Evolutionary conservation across 2,113 vertebrate genomes (phyloP).

Genomic region (Menura novaehollandiae): DNA sequence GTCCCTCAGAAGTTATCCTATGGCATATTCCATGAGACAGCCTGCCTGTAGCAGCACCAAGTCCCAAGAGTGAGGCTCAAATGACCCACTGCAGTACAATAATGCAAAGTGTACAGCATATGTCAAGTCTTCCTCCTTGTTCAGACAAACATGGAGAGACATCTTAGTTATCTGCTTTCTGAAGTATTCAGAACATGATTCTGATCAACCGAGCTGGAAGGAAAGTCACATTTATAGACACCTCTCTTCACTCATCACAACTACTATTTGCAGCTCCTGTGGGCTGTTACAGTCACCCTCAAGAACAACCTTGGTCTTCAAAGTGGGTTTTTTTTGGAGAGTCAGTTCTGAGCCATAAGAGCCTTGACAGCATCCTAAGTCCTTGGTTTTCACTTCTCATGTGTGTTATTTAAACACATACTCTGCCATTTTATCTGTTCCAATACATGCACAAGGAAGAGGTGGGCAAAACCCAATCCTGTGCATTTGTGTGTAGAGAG

Average conservation of each 20-base stretch:
- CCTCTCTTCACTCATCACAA: neutral
- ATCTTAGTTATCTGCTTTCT: neutral
- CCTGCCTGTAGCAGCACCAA: neutral
- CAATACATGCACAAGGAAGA: neutral
- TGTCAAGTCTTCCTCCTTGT: neutral
- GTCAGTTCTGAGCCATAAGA: neutral
- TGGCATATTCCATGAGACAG: fast-evolving
- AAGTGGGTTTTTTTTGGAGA: neutral
- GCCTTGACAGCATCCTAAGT: neutral
- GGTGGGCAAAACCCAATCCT: neutral
- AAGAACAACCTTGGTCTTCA: neutral
- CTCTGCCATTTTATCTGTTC: neutral
- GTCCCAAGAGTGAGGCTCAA: neutral
- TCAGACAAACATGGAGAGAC: neutral
- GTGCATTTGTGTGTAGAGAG: neutral
- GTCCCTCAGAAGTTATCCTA: neutral
- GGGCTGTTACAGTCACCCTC: neutral
- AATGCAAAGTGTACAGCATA: neutral
- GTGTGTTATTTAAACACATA: neutral
- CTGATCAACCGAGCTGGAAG: neutral
- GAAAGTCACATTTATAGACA: neutral
- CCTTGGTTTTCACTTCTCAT: neutral
- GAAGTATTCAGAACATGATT: neutral
- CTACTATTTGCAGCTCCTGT: fast-evolving
- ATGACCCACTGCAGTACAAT: neutral